Base-by-base conservation (phyloP, 2,113 vertebrate genomes). In the Nesoenas mayeri region DNA sequence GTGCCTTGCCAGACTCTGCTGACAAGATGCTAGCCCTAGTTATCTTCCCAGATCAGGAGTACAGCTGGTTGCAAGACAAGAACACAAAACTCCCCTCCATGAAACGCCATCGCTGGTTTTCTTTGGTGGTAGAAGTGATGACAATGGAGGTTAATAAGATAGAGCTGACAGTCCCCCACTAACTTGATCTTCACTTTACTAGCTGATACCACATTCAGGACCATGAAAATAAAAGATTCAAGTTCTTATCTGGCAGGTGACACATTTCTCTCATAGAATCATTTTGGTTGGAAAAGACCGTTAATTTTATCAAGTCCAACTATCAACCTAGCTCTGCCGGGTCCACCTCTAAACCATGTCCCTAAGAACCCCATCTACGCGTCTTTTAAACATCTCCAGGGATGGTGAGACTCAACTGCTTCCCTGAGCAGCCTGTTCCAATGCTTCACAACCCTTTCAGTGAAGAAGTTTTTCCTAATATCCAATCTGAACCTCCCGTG, bases 71-170 rank as follows among this genome's bases (percentile, higher is more conserved):
- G 1, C 70, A 36, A 38, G 81, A 60, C 56, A 85, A 20, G 65
- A 70, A 29, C 9, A 56, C 17, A 51, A 56, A 71, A 12, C 48
- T 38, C 44, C 29, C 57, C 44, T 47, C 4, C 10, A 12, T 11
- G 73, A 28, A 29, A 79, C 20, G 71, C 42, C 48, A 22, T 3
- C 0, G 0, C 12, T 47, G n/a, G 3, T 26, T 57, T 42, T 50
- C 57, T 47, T 19, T 31, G 38, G 14, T 2, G 6, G 25, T 36
- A 40, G 29, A 60, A 74, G 19, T 58, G 21, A 29, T 18, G 60
- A 57, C 29, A 65, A 7, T 0, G 1, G 22, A n/a, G 57, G 42
- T 9, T 75, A 53, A 13, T 6, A 66, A 62, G 42, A 64, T 56
- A 87, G 70, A 82, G 38, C 32, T 85, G 25, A n/a, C 53, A 56